phyloP scores from a whole-genome alignment of 1,140 invertebrate genomes.

The Drosophila sechellia region DNA sequence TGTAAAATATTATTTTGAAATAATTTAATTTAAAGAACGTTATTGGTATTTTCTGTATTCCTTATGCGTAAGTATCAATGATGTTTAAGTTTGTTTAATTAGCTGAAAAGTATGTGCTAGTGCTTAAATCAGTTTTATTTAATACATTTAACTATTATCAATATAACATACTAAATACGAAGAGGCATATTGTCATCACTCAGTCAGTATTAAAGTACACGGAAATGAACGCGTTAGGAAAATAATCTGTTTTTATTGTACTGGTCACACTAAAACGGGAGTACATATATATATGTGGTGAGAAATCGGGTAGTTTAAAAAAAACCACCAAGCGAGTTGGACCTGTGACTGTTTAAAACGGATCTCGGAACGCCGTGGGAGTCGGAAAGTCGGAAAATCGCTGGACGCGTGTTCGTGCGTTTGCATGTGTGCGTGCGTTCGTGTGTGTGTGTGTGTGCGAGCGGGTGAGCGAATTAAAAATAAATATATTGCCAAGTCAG shows the following conservation, averaged over 20 bases:
- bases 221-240: no score
- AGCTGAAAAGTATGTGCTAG: no score
- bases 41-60: no score
- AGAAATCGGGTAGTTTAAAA: neutral
- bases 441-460: slow-evolving; percentile 18
- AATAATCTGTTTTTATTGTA: neutral
- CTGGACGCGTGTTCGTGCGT: slow-evolving; percentile 20
- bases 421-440: slow-evolving; percentile 19
- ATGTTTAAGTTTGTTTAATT: no score
- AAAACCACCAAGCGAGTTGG: neutral
- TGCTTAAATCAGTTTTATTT: no score
- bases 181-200: no score
- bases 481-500: slow-evolving; percentile 23
- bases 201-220: no score
- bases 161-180: no score
- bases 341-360: slow-evolving; percentile 13
- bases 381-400: slow-evolving; percentile 29
- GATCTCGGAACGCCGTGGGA: slow-evolving; percentile 31
- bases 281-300: neutral
- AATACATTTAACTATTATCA: no score
- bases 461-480: slow-evolving; percentile 19
- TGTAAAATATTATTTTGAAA: no score
- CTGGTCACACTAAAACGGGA: neutral
- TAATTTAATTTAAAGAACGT: no score
- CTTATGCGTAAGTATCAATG: no score